phyloP scores from a whole-genome alignment of 2,113 vertebrate genomes.

The Piaya cayana region DNA sequence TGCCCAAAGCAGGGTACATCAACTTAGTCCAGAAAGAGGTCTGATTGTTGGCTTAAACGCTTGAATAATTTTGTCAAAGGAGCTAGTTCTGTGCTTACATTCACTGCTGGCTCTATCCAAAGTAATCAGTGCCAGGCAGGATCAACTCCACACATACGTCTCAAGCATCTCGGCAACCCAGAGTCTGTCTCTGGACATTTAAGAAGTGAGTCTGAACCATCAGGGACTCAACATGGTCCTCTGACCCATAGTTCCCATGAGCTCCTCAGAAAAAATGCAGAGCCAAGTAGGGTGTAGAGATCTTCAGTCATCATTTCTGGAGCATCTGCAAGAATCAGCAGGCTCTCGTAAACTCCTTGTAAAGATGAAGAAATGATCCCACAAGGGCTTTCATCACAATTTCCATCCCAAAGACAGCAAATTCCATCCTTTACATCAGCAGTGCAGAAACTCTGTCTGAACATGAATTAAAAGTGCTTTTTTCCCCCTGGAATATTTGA shows the following conservation, averaged over 20 bases:
- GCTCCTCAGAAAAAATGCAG: background rate
- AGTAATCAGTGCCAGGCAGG: background rate
- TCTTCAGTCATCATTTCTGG: background rate
- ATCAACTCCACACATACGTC: background rate
- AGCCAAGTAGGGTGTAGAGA: background rate
- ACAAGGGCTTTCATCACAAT: background rate
- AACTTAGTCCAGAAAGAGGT: background rate
- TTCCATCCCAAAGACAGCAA: background rate
- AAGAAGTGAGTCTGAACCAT: background rate
- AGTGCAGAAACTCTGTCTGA: background rate
- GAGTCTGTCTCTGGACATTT: background rate
- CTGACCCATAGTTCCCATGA: background rate
- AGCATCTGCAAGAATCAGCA: background rate
- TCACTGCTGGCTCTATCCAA: background rate
- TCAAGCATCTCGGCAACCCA: background rate
- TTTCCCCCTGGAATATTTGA: background rate
- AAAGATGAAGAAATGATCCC: background rate
- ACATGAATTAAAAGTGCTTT: background rate
- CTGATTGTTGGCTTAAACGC: background rate
- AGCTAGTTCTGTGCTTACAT: background rate
- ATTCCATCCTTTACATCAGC: background rate
- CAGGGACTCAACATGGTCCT: background rate
- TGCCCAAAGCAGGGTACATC: background rate
- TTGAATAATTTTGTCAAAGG: background rate
- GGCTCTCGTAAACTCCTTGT: background rate